Evolutionary conservation across 1,140 invertebrate genomes (phyloP).

Genomic region (Frieseomelitta varia): DNA sequence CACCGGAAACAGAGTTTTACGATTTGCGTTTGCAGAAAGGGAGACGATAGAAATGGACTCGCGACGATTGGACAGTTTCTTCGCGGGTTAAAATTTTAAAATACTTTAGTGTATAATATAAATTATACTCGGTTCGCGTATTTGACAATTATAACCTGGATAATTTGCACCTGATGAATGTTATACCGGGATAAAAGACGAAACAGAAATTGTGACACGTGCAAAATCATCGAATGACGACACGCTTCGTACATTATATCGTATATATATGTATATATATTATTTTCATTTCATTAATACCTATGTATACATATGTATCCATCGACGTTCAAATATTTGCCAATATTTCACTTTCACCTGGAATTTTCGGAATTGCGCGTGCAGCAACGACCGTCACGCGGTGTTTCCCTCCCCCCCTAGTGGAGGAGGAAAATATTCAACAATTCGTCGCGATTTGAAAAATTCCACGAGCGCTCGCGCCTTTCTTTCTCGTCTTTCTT

Average conservation of each 20-base stretch:
- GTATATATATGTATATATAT: neutral
- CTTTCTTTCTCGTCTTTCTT: neutral
- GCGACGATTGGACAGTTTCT: too few relatives aligned
- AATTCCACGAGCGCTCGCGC: neutral
- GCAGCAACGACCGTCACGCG: neutral
- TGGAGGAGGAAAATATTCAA: too few relatives aligned
- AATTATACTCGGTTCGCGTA: neutral
- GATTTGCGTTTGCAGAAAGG: too few relatives aligned
- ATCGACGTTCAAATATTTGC: neutral
- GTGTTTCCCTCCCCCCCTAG: neutral
- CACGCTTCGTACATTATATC: neutral
- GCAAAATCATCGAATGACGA: neutral
- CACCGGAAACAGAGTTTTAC: neutral
- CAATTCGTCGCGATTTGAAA: neutral
- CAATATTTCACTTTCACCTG: slow-evolving; percentile 4
- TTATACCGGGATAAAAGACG: neutral
- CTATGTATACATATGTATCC: neutral
- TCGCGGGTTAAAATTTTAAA: neutral
- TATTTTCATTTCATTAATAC: slow-evolving; percentile 6
- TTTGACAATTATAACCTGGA: neutral
- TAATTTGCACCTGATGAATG: neutral
- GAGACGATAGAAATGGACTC: too few relatives aligned
- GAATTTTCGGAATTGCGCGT: neutral
- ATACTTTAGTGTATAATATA: neutral
- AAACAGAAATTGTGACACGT: neutral